Base-by-base conservation (phyloP, 1,140 invertebrate species). In the Drosophila biarmipes region DNA sequence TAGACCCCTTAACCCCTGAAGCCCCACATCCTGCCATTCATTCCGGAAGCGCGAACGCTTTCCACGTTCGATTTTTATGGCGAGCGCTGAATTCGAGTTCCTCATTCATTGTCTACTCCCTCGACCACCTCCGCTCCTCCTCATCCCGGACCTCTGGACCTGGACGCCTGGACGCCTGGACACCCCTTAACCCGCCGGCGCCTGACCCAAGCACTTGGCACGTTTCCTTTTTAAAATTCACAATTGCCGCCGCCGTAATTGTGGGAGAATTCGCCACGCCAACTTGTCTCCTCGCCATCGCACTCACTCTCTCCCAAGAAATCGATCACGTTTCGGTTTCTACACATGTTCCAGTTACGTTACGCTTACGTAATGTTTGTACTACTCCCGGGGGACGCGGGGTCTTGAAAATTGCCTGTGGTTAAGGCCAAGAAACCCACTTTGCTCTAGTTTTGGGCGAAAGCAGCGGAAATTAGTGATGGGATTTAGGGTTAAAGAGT, bases 171-270 rank as follows among this genome's bases (percentile, higher is more conserved):
- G 27, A 29, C 27, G 7, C 5, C 29, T 45, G 45, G 63, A 55
- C 63, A 55, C 49, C 8, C 6, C 42, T n/a, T 73, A 7, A 17
- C 34, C 11, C 48, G 37, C 29, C 69, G 52, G 34, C 46, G 53
- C 49, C 73, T 76, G 73, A 49, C 51, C 40, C 59, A 71, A 43
- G 52, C 84, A 84, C 76, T 87, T 85, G 72, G 84, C 85, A 89
- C 84, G 85, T 89, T 73, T 89, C 80, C 84, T 85, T 89, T 89
- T 87, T 89, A 89, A 89, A 89, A 90, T 89, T 89, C 85, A 84
- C 85, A 89, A 89, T 84, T 90, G 84, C 76, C 84, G 72, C 76
- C 68, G 76, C 84, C 73, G 80, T 89, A 86, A 82, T 90, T 90
- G 84, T 84, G 85, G 73, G 84, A 86, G 85, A 90, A 84, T 85